phyloP scores from a whole-genome alignment of 2,888 invertebrate genomes.

The Timema podura region DNA sequence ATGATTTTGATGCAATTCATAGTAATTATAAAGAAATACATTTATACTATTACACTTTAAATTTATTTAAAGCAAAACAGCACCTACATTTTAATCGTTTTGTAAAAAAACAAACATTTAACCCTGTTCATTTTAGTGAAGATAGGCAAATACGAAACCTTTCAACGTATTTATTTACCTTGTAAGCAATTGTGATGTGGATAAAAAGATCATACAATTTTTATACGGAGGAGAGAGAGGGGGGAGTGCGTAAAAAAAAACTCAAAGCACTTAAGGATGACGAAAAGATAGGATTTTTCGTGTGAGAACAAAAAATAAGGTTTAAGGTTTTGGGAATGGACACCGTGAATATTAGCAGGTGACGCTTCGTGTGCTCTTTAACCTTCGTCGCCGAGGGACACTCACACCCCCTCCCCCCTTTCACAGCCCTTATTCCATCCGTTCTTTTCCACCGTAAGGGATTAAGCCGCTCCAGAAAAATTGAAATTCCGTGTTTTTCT shows the following conservation, averaged over 20 bases:
- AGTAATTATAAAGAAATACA: too few species aligned
- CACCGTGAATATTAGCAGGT: constrained; percentile 17
- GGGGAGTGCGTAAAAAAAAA: too few species aligned
- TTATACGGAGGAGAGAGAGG: constrained; percentile 6
- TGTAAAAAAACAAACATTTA: too few species aligned
- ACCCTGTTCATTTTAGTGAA: too few species aligned
- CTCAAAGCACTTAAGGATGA: constrained; percentile 12
- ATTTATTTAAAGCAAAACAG: too few species aligned
- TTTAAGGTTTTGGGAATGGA: constrained; percentile 4
- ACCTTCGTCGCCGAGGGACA: neutral
- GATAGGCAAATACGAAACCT: too few species aligned
- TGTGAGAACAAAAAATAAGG: constrained; percentile 9
- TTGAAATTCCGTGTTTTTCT: constrained; percentile 28
- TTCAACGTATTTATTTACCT: too few species aligned
- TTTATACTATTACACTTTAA: too few species aligned
- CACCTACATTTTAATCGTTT: too few species aligned
- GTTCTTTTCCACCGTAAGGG: constrained; percentile 4
- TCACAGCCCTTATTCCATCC: constrained; percentile 12
- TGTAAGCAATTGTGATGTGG: too few species aligned
- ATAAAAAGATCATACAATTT: constrained; percentile 7
- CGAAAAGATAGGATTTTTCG: constrained; percentile 15
- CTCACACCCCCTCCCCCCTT: neutral
- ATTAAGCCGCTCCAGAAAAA: constrained; percentile 23
- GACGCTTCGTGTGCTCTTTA: constrained; percentile 16
- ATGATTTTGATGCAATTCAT: too few species aligned